Evolutionary conservation across 2,113 vertebrate species (phyloP), one percentile per base, ranked within the genome.

Genomic region (Setophaga kirtlandii): DNA sequence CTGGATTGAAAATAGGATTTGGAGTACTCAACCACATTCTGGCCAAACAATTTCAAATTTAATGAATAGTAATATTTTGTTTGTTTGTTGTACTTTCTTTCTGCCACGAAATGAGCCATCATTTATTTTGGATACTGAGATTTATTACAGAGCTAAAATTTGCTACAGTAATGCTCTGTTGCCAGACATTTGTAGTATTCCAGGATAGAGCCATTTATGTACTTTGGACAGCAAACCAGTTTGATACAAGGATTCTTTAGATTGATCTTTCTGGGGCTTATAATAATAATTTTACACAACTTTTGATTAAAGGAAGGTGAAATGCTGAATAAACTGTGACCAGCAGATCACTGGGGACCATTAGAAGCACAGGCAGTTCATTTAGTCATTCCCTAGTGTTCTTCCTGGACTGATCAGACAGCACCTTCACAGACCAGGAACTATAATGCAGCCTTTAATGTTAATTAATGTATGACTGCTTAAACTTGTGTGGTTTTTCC

Each of bases 41-140:
- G 18, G 39, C 59, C 71, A 91, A 97, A 91, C 47, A 15, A 80
- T 76, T 95, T 96, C 69, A 77, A 94, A 58, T 41, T 78, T 85
- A 64, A 70, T 37, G 35, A 65, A 83, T 1, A 49, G 28, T 17
- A 85, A 47, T 24, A 35, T 79, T 87, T 79, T 50, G 4, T 41
- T n/a, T 15, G 3, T 20, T 71, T 39, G 24, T 10, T 80, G 18
- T 33, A 30, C n/a, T 75, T 33, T 80, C 58, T 90, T 63, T 10
- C 23, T 94, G 60, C 33, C 39, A 28, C 22, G 35, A 75, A 63
- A 88, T 55, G 77, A 86, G 79, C 6, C 6, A 13, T 65, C 12
- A 87, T 53, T 62, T 83, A 75, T 64, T 74, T 70, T 71, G 22
- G 39, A 80, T 80, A 49, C 24, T n/a, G 35, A 68, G 65, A 46